Percentiles rank a stretch among this genome's conserved stretches.
These are phyloP conservation scores for Caranx ignobilis DNA, from an alignment of 2,113 vertebrate genomes.

Conservation along the genomic window DNA sequence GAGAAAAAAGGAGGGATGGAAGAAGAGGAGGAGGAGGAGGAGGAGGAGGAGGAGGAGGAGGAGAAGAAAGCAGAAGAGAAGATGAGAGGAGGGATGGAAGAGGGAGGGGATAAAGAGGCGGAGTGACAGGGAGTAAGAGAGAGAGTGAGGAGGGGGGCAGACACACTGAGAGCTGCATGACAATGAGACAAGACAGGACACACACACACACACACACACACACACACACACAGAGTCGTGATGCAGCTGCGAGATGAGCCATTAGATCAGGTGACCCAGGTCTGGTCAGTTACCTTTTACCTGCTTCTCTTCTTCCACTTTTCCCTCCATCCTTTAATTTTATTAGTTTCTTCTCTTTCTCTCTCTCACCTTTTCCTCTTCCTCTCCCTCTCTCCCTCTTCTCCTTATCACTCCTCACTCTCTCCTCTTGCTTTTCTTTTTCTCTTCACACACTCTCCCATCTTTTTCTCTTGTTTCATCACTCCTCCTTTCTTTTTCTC, in stretches of 20 bases:
- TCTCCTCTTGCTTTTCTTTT: neutral
- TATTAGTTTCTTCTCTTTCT: neutral
- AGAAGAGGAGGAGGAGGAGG: constrained; percentile 1
- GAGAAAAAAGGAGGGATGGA: neutral
- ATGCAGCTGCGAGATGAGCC: constrained; percentile 60
- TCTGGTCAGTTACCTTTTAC: constrained; percentile 53
- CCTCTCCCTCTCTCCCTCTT: neutral
- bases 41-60: neutral
- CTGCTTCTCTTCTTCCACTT: constrained; percentile 47
- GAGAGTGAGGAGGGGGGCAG: constrained; percentile 30
- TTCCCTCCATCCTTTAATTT: constrained; percentile 17
- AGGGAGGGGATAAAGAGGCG: neutral
- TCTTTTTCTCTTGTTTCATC: neutral
- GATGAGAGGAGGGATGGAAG: constrained; percentile 3
- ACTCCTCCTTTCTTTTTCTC: neutral
- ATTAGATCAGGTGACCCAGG: constrained; percentile 60
- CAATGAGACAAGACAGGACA: constrained; percentile 52
- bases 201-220: constrained; percentile 34
- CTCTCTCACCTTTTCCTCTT: neutral
- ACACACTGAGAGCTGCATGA: constrained; percentile 38
- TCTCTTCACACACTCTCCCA: neutral
- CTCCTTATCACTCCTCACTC: neutral
- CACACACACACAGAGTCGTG: constrained; percentile 38
- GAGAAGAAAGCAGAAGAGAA: constrained; percentile 28
- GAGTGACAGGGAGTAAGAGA: constrained; percentile 8